A percentile compares a stretch with the other conserved stretches of the same genome.
Evolutionary conservation across 1,140 invertebrate genomes (phyloP).

Genomic region (Aphelenchoides fujianensis): DNA sequence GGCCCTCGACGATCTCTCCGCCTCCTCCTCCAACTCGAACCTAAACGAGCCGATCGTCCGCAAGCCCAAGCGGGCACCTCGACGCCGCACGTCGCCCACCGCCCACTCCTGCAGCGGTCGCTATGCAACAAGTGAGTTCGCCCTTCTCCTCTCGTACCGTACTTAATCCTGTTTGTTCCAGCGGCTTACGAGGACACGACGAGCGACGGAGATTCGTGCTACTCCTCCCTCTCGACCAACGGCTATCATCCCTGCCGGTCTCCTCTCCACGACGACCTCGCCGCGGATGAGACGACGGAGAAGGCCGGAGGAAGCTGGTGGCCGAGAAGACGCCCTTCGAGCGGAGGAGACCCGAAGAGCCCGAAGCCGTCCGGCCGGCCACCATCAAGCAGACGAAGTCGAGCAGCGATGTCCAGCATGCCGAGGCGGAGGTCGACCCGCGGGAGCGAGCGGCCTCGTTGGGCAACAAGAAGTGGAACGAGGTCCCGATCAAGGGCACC

Average conservation of each 20-base stretch:
- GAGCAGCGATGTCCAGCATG: neutral
- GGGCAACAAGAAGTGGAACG: neutral
- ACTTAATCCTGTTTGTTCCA: neutral
- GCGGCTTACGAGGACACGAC: neutral
- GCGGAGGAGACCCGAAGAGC: neutral
- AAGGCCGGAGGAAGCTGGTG: too few species aligned
- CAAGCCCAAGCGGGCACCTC: neutral
- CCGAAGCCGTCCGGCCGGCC: neutral
- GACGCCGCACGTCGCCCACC: neutral
- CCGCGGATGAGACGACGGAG: too few species aligned
- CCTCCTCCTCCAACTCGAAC: neutral
- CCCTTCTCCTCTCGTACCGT: too few species aligned
- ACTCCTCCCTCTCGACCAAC: neutral
- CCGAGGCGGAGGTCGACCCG: neutral
- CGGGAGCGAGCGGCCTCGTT: neutral
- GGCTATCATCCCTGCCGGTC: neutral
- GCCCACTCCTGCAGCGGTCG: neutral
- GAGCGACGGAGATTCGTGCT: slow-evolving; percentile 2
- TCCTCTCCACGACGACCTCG: too few species aligned
- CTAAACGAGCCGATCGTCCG: neutral
- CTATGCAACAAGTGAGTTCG: neutral
- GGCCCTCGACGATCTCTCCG: neutral
- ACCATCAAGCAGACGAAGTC: neutral
- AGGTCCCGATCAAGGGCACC: neutral
- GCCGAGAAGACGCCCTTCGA: neutral